phyloP scores from a whole-genome alignment of 2,797 vertebrate genomes.

The Sebastes goodei region DNA sequence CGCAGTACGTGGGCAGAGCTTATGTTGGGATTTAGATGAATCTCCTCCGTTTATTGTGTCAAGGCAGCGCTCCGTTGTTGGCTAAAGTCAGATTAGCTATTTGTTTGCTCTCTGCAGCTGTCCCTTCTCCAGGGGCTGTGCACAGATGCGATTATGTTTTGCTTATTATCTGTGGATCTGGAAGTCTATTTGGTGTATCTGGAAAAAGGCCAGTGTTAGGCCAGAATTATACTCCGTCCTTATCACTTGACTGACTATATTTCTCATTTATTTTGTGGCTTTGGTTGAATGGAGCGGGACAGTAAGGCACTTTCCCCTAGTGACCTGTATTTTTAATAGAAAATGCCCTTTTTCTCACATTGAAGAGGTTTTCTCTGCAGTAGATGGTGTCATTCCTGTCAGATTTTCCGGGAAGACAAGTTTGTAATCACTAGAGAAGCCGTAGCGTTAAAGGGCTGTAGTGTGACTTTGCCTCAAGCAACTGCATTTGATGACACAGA shows the following conservation, averaged over 20 bases:
- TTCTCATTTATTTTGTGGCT: conserved; percentile 14
- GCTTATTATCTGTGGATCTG: conserved; percentile 44
- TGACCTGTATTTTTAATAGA: conserved; percentile 9
- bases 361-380: not conserved
- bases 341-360: not conserved
- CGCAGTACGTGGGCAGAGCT: conserved; percentile 72
- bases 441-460: not conserved
- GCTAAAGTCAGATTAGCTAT: conserved; percentile 79
- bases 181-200: not conserved
- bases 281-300: not conserved
- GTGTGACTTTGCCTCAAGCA: conserved; percentile 10
- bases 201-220: not conserved
- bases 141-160: conserved; percentile 33
- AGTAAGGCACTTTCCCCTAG: not conserved
- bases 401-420: not conserved
- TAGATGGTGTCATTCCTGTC: not conserved
- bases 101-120: conserved; percentile 68
- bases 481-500: conserved; percentile 17
- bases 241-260: conserved; percentile 14
- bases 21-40: conserved; percentile 78
- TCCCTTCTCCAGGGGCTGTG: conserved; percentile 23
- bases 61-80: conserved; percentile 56
- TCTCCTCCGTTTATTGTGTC: conserved; percentile 76
- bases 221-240: conserved; percentile 13
- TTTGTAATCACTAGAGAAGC: not conserved